phyloP scores from a whole-genome alignment of 2,888 invertebrate genomes.

The Hartigia nigra region DNA sequence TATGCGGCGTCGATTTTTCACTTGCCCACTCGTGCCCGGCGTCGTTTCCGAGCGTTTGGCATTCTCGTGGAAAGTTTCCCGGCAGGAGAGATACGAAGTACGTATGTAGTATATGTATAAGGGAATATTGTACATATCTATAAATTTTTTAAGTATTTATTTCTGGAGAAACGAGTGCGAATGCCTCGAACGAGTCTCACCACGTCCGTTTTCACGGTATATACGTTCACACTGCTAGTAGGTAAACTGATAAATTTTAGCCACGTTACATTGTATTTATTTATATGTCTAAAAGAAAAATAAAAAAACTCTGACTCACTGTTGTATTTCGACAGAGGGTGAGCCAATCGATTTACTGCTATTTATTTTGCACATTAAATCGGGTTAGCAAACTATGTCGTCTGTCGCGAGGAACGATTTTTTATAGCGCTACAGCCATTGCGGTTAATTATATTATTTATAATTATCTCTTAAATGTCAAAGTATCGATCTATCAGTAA shows the following conservation, averaged over 20 bases:
- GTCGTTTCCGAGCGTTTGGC: background rate
- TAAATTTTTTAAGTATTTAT: background rate
- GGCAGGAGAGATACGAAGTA: background rate
- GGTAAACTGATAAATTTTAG: background rate
- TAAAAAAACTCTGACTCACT: background rate
- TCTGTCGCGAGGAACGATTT: background rate
- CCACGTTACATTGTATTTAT: background rate
- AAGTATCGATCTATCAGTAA: background rate
- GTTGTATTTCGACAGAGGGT: background rate
- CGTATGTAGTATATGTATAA: background rate
- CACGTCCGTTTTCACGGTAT: background rate
- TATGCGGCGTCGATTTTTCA: background rate
- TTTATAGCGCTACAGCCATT: background rate
- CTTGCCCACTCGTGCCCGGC: background rate
- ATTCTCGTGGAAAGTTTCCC: background rate
- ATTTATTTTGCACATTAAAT: background rate
- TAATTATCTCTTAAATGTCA: background rate
- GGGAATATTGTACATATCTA: background rate
- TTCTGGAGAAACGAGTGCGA: background rate
- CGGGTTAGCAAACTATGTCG: background rate
- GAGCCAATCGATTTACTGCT: background rate
- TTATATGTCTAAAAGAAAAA: background rate
- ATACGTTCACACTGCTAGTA: background rate
- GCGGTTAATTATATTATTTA: background rate
- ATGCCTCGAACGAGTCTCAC: background rate